phyloP scores from a whole-genome alignment of 1,140 invertebrate species.

The Varroa destructor region DNA sequence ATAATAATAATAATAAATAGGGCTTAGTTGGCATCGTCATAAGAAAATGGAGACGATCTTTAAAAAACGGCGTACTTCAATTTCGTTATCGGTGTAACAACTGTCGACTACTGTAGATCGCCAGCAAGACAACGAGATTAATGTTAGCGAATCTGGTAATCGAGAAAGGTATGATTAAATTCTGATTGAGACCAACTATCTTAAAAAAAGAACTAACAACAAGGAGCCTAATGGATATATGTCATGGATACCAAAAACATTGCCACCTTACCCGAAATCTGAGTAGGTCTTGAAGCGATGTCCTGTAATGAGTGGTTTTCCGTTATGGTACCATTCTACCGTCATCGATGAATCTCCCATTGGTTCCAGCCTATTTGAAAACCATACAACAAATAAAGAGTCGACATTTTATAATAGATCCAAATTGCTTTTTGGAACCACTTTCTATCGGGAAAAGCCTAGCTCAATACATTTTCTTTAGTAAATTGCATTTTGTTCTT shows the following conservation, averaged over 20 bases:
- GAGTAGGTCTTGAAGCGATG: constrained; percentile 28
- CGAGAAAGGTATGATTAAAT: not conserved
- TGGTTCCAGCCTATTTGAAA: constrained; percentile 60
- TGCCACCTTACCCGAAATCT: constrained; percentile 30
- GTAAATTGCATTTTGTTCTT: no score
- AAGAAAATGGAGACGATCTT: no score
- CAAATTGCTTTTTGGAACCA: no score
- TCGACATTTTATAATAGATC: no score
- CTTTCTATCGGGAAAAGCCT: no score
- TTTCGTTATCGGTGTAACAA: constrained; percentile 34
- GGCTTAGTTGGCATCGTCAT: constrained; percentile 49
- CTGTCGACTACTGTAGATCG: not conserved
- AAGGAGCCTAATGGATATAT: not conserved
- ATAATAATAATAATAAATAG: constrained; percentile 67
- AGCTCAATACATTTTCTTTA: no score
- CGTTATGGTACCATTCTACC: constrained; percentile 81
- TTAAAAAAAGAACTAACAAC: not conserved
- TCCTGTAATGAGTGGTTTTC: constrained; percentile 47
- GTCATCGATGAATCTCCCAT: constrained; percentile 73
- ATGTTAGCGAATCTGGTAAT: no score
- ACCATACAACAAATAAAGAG: no score
- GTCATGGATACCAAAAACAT: not conserved
- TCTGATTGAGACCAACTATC: not conserved
- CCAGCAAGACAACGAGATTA: not conserved
- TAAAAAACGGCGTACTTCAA: no score